Base-by-base conservation (phyloP, 1,140 invertebrate species). In the Melitaea cinxia region DNA sequence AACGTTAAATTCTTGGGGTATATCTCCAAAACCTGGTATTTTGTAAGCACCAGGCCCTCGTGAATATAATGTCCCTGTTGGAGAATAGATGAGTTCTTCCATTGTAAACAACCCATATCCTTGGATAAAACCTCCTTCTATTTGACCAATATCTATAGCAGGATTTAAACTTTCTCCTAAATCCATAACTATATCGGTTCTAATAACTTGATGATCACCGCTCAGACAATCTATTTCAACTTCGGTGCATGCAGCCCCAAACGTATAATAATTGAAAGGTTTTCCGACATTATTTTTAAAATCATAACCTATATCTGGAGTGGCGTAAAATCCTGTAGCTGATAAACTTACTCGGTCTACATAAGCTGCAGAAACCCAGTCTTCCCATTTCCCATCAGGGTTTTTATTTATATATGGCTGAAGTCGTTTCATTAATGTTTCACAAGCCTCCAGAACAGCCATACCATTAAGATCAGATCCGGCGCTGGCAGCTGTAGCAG, bases 171-270 rank as follows among this genome's bases (percentile, higher is more conserved):
- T 98, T 62, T 96, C 94, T 15, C 94, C 94, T 54, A 99, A 92
- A 91, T 99, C 98, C 98, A 99, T 99, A 0, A 99, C 97, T 73
- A 99, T 99, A 77, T 99, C 96, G 1, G 96, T 96, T 80, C 95
- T 93, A 45, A 97, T 79, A 5, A 98, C 95, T 89, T 96, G 93
- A 83, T 98, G 96, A 80, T 98, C 96, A 42, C 96, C 97, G 26
- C 96, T 97, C 0, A 98, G 91, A 77, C 96, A 97, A 87, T 98
- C 97, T 50, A 97, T 94, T 93, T 97, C 96, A 7, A 98, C 96
- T 87, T 96, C 95, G 0, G 94, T 94, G 74, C 94, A 94, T 12
- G 95, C 95, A 4, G 93, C 95, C 0, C 96, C 96, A 82, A 94
- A 97, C 0, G 95, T 96, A 73, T 93, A 97, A 78, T 98, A 98